Conservation (phyloP, 2,888 invertebrate genomes). For the Chrysolina oricalcia region DNA sequence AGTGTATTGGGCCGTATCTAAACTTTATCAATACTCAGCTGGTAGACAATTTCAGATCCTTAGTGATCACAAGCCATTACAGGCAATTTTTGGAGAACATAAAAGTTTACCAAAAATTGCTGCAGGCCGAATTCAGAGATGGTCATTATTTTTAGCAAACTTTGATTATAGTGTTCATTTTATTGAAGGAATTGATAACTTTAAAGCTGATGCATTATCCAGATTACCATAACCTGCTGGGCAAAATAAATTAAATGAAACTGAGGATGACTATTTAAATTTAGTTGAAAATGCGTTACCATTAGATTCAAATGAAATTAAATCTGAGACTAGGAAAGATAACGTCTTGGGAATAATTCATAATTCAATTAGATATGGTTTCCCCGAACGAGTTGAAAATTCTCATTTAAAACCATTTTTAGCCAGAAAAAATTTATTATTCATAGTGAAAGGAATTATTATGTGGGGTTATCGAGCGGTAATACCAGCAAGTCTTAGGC, state of each 20-base stretch:
- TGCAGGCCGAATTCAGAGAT: conserved; percentile 53
- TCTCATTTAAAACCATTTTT: conserved; percentile 5
- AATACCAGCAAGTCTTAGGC: not conserved
- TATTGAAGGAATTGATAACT: conserved; percentile 24
- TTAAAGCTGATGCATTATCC: conserved; percentile 26
- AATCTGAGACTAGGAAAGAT: conserved; percentile 9
- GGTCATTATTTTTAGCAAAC: conserved; percentile 41
- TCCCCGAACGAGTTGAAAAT: not conserved
- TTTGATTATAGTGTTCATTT: conserved; percentile 31
- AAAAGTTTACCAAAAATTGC: conserved; percentile 63
- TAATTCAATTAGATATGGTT: conserved; percentile 16
- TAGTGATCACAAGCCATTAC: conserved; percentile 64
- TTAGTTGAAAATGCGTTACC: conserved; percentile 1
- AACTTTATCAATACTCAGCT: conserved; percentile 63
- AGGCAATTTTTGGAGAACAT: conserved; percentile 55
- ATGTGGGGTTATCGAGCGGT: not conserved
- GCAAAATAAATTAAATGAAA: not conserved
- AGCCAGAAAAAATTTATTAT: not conserved
- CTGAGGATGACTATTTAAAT: conserved; percentile 11
- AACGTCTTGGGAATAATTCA: not conserved
- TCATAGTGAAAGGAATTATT: not conserved
- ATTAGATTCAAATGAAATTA: conserved; percentile 8
- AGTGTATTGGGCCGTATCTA: conserved; percentile 51
- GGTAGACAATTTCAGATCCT: conserved; percentile 58
- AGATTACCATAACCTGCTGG: not conserved